These are phyloP conservation scores for Octopus bimaculoides DNA, from an alignment of 1,140 invertebrate genomes.

Conservation along the genomic window DNA sequence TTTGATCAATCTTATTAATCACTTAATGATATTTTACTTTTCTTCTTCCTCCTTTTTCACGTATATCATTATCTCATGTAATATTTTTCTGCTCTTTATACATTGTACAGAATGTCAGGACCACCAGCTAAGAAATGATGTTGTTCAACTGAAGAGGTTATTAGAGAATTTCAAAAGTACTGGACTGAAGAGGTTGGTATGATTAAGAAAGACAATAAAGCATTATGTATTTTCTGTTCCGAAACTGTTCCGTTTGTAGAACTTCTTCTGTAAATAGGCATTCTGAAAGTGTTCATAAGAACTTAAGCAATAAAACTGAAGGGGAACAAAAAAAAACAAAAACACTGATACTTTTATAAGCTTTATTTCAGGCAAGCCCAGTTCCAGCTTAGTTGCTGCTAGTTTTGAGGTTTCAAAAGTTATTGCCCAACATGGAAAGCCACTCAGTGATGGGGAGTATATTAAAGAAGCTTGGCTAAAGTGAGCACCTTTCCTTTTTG, in stretches of 20 bases:
- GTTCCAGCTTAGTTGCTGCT: constrained; percentile 6
- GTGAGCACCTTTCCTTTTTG: background rate
- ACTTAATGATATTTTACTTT: no score
- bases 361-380: no score
- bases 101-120: background rate
- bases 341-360: no score
- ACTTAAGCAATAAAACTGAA: background rate
- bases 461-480: constrained; percentile 1
- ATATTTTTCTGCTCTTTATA: background rate
- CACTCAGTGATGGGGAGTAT: constrained; percentile 4
- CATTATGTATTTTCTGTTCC: background rate
- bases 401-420: constrained; percentile 4
- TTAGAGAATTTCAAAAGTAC: background rate
- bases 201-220: constrained; percentile 1
- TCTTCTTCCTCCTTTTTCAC: no score
- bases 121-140: background rate
- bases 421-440: constrained; percentile 7
- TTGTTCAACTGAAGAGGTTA: background rate
- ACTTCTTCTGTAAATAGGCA: background rate
- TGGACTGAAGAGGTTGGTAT: background rate
- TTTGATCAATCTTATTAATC: no score
- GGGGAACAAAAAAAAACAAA: background rate
- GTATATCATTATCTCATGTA: no score
- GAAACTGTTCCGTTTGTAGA: background rate
- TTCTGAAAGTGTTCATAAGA: background rate